These are phyloP conservation scores for Neodiprion pinetum DNA, from an alignment of 1,140 invertebrate species.

Conservation along the genomic window DNA sequence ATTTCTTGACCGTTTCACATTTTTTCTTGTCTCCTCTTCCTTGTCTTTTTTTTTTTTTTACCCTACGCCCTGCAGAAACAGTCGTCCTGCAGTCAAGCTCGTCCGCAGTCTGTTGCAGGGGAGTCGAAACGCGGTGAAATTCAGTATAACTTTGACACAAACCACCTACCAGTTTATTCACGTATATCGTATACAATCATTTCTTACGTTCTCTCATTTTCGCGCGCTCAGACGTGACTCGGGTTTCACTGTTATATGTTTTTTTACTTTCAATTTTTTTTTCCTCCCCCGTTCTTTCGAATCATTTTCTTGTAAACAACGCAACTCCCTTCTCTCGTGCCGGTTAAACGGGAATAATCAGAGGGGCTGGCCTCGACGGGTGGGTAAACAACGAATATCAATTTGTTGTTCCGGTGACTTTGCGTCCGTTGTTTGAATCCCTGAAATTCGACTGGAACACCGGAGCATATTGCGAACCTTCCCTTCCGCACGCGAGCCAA, in stretches of 20 bases:
- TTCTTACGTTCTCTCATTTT: conserved; percentile 7
- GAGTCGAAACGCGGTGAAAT: no score
- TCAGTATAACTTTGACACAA: no score
- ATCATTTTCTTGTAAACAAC: no score
- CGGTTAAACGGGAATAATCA: no score
- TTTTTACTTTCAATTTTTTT: neutral
- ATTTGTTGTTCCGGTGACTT: neutral
- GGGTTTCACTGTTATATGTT: neutral
- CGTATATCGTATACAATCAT: neutral
- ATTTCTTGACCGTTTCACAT: neutral
- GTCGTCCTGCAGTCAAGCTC: neutral
- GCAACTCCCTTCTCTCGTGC: no score
- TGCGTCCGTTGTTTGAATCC: neutral
- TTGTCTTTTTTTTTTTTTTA: neutral
- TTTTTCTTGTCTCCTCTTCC: neutral
- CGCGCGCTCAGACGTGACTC: neutral
- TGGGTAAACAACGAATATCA: conserved; percentile 5
- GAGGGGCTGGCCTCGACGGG: no score
- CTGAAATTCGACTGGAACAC: no score
- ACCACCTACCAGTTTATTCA: neutral
- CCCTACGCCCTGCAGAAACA: neutral
- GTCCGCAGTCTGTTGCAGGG: neutral
- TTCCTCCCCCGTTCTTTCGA: no score
- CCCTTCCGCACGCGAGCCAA: neutral
- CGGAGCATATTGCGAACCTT: no score